Evolutionary conservation across 2,797 vertebrate genomes (phyloP).

Genomic region (Micrastur ruficollis): DNA sequence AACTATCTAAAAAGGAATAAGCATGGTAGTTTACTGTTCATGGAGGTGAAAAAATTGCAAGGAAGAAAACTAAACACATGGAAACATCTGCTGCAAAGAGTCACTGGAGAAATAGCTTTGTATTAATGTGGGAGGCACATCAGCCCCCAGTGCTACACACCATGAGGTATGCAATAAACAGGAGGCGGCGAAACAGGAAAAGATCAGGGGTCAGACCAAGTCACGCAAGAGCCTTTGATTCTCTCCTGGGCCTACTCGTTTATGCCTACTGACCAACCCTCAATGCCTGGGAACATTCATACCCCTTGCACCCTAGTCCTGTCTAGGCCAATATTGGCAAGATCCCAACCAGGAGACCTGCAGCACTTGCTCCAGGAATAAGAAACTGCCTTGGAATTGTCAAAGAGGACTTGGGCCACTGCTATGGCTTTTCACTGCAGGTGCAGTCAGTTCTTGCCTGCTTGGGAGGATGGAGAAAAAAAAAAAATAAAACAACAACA

Average conservation of each 20-base stretch:
- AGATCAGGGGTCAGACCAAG: background rate
- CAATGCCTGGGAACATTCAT: background rate
- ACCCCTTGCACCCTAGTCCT: background rate
- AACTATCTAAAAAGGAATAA: background rate
- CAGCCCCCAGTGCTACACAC: background rate
- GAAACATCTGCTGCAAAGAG: background rate
- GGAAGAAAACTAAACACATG: background rate
- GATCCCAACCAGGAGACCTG: background rate
- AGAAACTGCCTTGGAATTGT: background rate
- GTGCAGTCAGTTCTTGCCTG: background rate
- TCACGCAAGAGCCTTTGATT: background rate
- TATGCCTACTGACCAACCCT: background rate
- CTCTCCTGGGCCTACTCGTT: background rate
- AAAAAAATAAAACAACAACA: too few species aligned
- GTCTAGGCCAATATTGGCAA: background rate
- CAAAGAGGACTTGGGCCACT: background rate
- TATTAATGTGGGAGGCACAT: background rate
- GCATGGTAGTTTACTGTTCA: background rate
- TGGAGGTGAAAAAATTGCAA: background rate
- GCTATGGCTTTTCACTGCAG: background rate
- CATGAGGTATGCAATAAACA: background rate
- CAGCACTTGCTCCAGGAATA: background rate
- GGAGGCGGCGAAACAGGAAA: background rate
- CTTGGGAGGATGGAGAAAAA: background rate
- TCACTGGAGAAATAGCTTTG: background rate